Conservation (phyloP, 2,888 invertebrate species). For the Anthoptus insignis region DNA sequence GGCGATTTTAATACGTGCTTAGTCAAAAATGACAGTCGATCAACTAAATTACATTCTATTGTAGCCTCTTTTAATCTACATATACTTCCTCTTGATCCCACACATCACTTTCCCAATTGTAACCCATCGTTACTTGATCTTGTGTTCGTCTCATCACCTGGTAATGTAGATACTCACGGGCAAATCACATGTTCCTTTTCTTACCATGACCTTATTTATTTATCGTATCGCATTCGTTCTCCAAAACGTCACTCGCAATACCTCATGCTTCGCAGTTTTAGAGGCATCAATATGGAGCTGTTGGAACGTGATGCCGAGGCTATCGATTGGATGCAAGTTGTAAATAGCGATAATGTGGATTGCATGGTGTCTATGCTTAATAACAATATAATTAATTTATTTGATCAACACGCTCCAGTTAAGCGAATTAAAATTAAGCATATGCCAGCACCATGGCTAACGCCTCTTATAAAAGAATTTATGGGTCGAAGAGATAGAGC, state of each 20-base stretch:
- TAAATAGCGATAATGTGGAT: neutral
- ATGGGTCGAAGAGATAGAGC: constrained; percentile 24
- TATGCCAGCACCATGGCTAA: constrained; percentile 26
- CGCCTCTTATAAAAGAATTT: neutral
- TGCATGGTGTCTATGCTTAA: neutral
- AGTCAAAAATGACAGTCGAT: too few species aligned
- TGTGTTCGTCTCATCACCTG: neutral
- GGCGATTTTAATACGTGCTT: too few species aligned
- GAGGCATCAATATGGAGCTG: neutral
- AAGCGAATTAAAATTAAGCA: constrained; percentile 12
- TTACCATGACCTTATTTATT: neutral
- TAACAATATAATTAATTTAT: neutral
- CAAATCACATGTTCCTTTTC: neutral
- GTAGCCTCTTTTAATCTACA: too few species aligned
- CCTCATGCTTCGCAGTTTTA: neutral
- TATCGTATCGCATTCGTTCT: neutral
- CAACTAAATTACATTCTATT: too few species aligned
- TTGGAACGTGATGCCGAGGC: neutral
- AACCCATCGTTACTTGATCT: neutral
- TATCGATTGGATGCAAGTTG: neutral
- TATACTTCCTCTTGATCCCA: too few species aligned
- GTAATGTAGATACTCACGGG: constrained; percentile 2
- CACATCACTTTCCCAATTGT: too few species aligned
- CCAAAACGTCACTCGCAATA: neutral
- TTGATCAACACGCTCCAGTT: constrained; percentile 17